Percentiles rank a stretch among this genome's conserved stretches.
Conservation (phyloP, 2,797 vertebrate species). For the Somateria mollissima region DNA sequence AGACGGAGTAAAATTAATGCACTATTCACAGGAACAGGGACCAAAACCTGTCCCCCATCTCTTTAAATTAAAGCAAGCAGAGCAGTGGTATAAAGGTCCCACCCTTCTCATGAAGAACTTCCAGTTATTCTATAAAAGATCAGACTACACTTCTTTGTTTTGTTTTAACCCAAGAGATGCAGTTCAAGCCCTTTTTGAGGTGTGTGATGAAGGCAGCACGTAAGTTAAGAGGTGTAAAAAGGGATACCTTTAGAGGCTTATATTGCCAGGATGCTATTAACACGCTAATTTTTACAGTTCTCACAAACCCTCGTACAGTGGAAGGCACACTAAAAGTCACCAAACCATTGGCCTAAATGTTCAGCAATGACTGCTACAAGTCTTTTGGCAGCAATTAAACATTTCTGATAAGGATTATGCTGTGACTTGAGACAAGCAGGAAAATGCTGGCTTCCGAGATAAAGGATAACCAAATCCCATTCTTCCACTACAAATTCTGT, state of each 20-base stretch:
- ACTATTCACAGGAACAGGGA: not conserved
- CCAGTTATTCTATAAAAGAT: not conserved
- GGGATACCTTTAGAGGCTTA: not conserved
- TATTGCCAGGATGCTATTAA: not conserved
- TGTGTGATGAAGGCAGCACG: not conserved
- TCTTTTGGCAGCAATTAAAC: not conserved
- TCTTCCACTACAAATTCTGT: not conserved
- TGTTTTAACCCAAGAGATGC: not conserved
- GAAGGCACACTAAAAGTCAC: not conserved
- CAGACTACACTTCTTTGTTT: not conserved
- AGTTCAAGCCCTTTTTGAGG: not conserved
- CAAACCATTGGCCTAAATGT: not conserved
- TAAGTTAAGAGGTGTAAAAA: not conserved
- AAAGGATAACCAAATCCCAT: not conserved
- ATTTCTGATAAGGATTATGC: not conserved
- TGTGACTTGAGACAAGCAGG: not conserved
- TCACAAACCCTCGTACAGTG: not conserved
- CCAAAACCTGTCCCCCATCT: not conserved
- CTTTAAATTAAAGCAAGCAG: not conserved
- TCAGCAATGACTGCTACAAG: not conserved
- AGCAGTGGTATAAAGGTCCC: not conserved
- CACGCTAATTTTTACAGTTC: not conserved
- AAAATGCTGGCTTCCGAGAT: not conserved
- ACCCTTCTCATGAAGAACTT: not conserved
- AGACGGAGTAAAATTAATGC: not conserved